Base-by-base conservation (phyloP, 1,140 invertebrate genomes). In the Steinernema feltiae region DNA sequence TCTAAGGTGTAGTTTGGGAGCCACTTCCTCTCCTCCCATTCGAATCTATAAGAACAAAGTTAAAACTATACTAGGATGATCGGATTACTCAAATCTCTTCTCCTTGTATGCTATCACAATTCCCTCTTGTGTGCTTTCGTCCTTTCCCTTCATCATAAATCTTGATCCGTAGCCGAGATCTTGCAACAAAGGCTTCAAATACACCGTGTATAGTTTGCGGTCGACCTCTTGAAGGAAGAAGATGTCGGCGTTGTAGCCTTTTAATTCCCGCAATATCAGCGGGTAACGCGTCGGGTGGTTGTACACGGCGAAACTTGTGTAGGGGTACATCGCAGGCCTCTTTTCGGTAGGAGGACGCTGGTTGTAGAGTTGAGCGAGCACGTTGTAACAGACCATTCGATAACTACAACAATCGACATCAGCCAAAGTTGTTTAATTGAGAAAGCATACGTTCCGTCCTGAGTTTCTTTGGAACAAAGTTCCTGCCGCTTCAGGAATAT, bases 201-300 rank as follows among this genome's bases (percentile, higher is more conserved):
- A 63, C 15, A n/a, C 24, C 2, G 2, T 27, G 24, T 63, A 63
- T 3, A 63, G 24, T 21, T 27, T 63, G 2, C 24, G 15, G 53
- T 63, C 53, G 24, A 63, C 53, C 24, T 63, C 53, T 63, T 63
- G 53, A 3, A 63, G 53, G 53, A 63, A 63, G 53, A 63, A 3
- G 24, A 63, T 7, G 53, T 63, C 53, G 7, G 53, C 53, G 53
- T 63, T 63, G 53, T 63, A 63, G 24, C 53, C 53, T 63, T 63
- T 63, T 7, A 63, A 21, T 21, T 63, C 53, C 24, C 24, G 7
- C 2, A 63, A 21, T 12, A 63, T 3, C 15, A 63, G 7, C 53
- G 53, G 53, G 3, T 27, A 63, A 17, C 53, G 53, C 3, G 24
- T 27, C 7, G 7, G 7, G 53, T 63, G 7, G 53, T 15, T 12